Conservation (phyloP, 92 coral and sea anemone species). For the Muricea muricata region DNA sequence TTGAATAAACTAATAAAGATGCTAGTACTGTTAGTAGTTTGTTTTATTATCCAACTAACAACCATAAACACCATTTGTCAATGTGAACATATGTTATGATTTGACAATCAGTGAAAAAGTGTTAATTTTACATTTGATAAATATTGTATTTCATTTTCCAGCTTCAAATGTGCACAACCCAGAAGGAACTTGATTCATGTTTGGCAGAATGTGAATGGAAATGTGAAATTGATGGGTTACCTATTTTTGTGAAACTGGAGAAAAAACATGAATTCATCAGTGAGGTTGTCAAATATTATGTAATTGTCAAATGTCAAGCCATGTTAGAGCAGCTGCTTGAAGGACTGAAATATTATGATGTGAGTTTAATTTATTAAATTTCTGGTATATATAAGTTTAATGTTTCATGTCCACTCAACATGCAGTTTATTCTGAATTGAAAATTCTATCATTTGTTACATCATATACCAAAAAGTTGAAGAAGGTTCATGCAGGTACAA, state of each 20-base stretch:
- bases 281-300: conserved; percentile 61
- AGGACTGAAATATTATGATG: conserved; percentile 25
- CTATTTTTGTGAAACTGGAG: conserved; percentile 6
- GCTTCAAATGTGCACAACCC: conserved; percentile 42
- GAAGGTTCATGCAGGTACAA: too few relatives aligned
- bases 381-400: not conserved
- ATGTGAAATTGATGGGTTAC: conserved; percentile 56
- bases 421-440: too few relatives aligned
- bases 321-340: conserved; percentile 49
- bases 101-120: too few relatives aligned
- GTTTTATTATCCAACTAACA: too few relatives aligned
- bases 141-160: not conserved
- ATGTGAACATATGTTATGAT: too few relatives aligned
- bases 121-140: not conserved
- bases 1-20: too few relatives aligned
- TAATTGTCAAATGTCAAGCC: conserved; percentile 49
- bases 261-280: conserved; percentile 12
- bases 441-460: too few relatives aligned
- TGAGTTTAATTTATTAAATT: not conserved
- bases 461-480: too few relatives aligned
- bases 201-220: conserved; percentile 58
- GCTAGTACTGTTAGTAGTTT: too few relatives aligned
- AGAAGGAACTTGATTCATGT: conserved; percentile 35
- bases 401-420: too few relatives aligned
- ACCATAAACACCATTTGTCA: too few relatives aligned